Evolutionary conservation across 2,888 invertebrate species (phyloP).

Genomic region (Sphaerophoria taeniata): DNA sequence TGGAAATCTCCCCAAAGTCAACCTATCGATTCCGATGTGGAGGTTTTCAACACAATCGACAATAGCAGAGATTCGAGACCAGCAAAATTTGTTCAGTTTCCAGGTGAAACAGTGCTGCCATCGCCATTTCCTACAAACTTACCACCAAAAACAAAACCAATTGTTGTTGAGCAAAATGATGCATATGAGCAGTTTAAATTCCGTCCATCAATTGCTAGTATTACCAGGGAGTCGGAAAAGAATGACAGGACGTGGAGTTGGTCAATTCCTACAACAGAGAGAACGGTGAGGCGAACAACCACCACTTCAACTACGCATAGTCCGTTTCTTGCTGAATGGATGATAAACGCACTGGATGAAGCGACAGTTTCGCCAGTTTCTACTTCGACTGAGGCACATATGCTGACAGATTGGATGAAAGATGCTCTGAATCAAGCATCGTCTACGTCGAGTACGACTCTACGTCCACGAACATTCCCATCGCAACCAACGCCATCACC

Average conservation of each 20-base stretch:
- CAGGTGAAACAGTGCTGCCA: background rate
- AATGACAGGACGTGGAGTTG: background rate
- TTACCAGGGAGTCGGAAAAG: background rate
- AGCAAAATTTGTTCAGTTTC: constrained; percentile 9
- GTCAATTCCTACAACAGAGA: background rate
- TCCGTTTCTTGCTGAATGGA: too few relatives aligned
- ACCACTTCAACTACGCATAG: background rate
- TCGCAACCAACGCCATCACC: too few relatives aligned
- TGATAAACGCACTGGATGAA: too few relatives aligned
- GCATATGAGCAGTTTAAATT: too few relatives aligned
- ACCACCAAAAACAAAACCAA: too few relatives aligned
- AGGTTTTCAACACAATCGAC: constrained; percentile 11
- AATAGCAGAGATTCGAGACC: background rate
- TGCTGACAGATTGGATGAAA: background rate
- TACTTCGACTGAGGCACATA: background rate
- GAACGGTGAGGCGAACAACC: background rate
- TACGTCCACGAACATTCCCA: too few relatives aligned
- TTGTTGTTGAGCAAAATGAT: too few relatives aligned
- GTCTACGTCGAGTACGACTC: background rate
- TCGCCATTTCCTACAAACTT: too few relatives aligned
- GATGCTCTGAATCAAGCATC: background rate
- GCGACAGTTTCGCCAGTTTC: too few relatives aligned
- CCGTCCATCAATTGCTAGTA: too few relatives aligned
- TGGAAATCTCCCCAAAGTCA: background rate
- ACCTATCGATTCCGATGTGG: constrained; percentile 9